A percentile compares a stretch with the other conserved stretches of the same genome.
These are phyloP conservation scores for Andrena bucephala DNA, from an alignment of 2,888 invertebrate species.

Conservation along the genomic window DNA sequence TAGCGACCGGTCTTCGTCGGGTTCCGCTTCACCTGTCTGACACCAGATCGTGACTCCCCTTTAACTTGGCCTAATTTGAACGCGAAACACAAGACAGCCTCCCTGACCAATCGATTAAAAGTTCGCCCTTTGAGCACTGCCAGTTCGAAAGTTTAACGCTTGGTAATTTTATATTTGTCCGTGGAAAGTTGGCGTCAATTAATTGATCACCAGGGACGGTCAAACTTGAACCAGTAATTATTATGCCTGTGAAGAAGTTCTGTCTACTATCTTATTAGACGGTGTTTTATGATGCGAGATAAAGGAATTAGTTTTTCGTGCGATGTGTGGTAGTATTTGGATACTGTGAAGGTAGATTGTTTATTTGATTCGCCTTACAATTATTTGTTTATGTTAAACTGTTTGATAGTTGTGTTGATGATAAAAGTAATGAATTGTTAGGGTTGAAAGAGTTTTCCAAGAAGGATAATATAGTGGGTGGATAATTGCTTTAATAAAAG, in stretches of 20 bases:
- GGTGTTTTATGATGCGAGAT: neutral
- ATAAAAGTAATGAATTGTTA: neutral
- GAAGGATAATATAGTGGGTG: neutral
- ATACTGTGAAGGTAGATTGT: neutral
- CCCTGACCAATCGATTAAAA: conserved; percentile 57
- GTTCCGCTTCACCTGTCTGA: conserved; percentile 59
- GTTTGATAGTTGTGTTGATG: too few relatives aligned
- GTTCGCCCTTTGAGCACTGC: conserved; percentile 39
- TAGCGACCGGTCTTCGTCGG: conserved; percentile 67
- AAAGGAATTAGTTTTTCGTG: too few relatives aligned
- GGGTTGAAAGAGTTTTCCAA: conserved; percentile 13
- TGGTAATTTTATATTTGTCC: conserved; percentile 39
- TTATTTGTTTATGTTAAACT: neutral
- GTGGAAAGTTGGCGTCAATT: conserved; percentile 14
- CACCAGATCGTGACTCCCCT: conserved; percentile 54
- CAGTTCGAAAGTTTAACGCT: conserved; percentile 18
- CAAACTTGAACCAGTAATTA: conserved; percentile 17
- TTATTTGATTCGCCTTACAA: neutral
- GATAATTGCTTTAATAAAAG: too few relatives aligned
- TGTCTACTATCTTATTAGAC: neutral
- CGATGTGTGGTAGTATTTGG: too few relatives aligned
- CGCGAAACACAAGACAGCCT: conserved; percentile 52
- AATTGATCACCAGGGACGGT: conserved; percentile 21
- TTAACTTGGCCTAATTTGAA: conserved; percentile 70
- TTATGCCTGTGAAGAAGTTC: neutral